These are phyloP conservation scores for Alcis repandata DNA, from an alignment of 2,888 invertebrate species.

Conservation along the genomic window DNA sequence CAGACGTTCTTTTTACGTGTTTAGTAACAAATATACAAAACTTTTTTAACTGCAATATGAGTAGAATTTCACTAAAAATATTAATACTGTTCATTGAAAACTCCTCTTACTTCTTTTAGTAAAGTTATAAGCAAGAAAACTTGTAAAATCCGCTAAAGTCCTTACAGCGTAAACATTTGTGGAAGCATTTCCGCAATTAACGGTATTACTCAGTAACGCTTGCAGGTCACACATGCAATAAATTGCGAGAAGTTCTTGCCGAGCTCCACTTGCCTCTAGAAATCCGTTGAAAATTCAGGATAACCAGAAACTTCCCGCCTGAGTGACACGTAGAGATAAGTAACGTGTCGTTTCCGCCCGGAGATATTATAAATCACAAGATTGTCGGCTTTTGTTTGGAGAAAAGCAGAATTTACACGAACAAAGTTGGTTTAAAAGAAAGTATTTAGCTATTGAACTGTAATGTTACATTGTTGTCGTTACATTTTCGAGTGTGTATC, in stretches of 20 bases:
- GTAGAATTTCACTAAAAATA: no score
- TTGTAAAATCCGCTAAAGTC: neutral
- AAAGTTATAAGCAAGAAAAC: neutral
- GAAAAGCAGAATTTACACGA: slow-evolving; percentile 12
- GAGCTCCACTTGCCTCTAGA: neutral
- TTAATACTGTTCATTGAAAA: no score
- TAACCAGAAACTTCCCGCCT: slow-evolving; percentile 34
- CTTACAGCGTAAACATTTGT: no score
- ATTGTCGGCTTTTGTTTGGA: slow-evolving; percentile 34
- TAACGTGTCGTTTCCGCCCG: slow-evolving; percentile 36
- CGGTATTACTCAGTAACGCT: no score
- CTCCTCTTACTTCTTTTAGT: no score
- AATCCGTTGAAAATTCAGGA: slow-evolving; percentile 32
- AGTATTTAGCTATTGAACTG: neutral
- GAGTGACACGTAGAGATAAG: slow-evolving; percentile 44
- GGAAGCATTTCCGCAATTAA: no score
- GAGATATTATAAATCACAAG: slow-evolving; percentile 39
- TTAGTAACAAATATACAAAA: no score
- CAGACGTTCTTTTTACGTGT: no score
- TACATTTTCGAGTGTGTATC: no score
- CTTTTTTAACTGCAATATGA: no score
- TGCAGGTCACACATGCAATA: neutral
- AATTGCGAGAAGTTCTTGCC: neutral
- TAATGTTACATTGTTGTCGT: neutral
- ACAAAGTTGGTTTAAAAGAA: slow-evolving; percentile 1